Evolutionary conservation across 2,888 invertebrate species (phyloP).

Genomic region (Sycophila texana): DNA sequence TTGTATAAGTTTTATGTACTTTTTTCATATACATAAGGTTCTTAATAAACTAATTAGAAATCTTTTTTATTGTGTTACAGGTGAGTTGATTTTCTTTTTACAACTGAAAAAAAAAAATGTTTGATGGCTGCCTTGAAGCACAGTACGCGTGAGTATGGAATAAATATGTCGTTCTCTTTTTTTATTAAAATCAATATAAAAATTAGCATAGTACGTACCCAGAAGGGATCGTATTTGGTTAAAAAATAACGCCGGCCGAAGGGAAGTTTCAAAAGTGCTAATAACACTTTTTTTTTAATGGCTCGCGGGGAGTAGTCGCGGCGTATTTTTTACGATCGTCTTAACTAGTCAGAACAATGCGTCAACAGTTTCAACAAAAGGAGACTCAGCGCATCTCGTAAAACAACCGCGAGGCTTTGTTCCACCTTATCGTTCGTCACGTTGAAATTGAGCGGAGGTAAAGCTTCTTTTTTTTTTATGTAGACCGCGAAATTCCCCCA

Average conservation of each 20-base stretch:
- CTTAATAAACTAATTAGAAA: too few species aligned
- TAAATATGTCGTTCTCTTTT: background rate
- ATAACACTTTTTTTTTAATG: background rate
- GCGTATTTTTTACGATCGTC: slow-evolving; percentile 3
- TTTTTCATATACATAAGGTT: too few species aligned
- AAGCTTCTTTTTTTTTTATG: too few species aligned
- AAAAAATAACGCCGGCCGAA: too few species aligned
- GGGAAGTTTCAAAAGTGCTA: too few species aligned
- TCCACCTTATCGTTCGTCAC: slow-evolving; percentile 1
- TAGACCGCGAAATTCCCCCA: too few species aligned
- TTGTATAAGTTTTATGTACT: background rate
- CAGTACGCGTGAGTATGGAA: background rate
- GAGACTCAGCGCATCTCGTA: slow-evolving; percentile 11
- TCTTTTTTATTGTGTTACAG: slow-evolving; percentile 42
- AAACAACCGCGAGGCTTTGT: slow-evolving; percentile 19
- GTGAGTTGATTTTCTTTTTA: slow-evolving; percentile 25
- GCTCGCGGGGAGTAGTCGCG: background rate
- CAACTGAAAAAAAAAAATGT: background rate
- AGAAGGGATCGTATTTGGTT: too few species aligned
- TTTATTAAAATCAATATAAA: too few species aligned
- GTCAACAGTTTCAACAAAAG: slow-evolving; percentile 12
- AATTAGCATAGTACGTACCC: too few species aligned
- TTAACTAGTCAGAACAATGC: background rate
- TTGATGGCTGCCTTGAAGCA: background rate
- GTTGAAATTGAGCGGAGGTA: background rate